Conservation (phyloP, 1,140 invertebrate species). For the Papilio polytes region DNA sequence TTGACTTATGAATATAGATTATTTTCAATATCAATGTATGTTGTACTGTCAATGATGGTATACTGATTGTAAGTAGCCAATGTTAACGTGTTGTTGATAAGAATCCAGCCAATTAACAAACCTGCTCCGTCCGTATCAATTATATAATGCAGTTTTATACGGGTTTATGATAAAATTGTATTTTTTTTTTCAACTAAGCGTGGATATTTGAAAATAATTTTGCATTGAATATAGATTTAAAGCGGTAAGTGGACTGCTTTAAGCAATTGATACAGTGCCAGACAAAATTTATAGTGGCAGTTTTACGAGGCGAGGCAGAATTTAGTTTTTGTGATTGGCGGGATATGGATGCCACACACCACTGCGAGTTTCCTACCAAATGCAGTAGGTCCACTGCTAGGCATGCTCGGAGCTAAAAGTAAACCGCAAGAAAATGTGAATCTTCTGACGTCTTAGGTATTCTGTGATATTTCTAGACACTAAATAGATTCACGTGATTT, state of each 20-base stretch:
- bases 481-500: background rate
- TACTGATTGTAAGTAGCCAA: background rate
- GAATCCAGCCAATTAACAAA: conserved; percentile 10
- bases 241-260: too few species aligned
- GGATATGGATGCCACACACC: too few species aligned
- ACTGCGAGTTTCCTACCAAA: too few species aligned
- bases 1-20: background rate
- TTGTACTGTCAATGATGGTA: background rate
- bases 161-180: background rate
- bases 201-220: background rate
- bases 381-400: too few species aligned
- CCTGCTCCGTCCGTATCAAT: conserved; percentile 8
- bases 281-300: too few species aligned
- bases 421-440: too few species aligned
- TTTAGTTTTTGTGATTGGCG: too few species aligned
- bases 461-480: background rate
- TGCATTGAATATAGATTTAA: too few species aligned
- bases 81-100: conserved; percentile 15
- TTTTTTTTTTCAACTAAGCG: background rate
- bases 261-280: too few species aligned
- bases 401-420: too few species aligned
- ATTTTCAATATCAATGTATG: background rate
- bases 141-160: background rate
- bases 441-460: too few species aligned
- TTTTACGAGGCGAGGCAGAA: too few species aligned